Evolutionary conservation across 2,888 invertebrate species (phyloP), one percentile per base, ranked within the genome.

Genomic region (Acrocyrtus sp.): DNA sequence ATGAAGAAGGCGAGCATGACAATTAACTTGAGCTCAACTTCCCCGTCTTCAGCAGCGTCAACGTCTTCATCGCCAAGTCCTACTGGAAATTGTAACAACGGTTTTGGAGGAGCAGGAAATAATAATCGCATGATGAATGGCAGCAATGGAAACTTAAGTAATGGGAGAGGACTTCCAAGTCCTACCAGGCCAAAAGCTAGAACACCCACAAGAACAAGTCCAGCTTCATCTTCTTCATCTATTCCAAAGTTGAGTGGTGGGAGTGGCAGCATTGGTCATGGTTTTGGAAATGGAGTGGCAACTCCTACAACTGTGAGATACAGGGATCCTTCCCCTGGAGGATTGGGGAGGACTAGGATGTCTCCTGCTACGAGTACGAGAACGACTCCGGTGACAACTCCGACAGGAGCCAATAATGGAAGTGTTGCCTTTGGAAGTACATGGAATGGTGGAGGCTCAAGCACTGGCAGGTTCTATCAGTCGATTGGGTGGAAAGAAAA

Each of bases 401-500:
- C 66, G 29, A 67, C 69, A 17, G 60, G 45, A 26, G 21, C 57
- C 19, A 47, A 47, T 29, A 54, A 51, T n/a, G 29, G 56, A 45
- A 24, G 6, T 4, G 48, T 57, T 21, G 70, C 61, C 19, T 70
- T 70, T 41, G 70, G 70, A 26, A 70, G 70, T 53, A 57, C 61
- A 4, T 47, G 3, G n/a, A 26, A 43, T 58, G n/a, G n/a, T n/a
- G 19, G 8, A 3, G 39, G 48, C 5, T 51, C 61, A n/a, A 17
- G 8, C 26, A 63, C 57, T 27, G 66, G 56, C 4, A 68, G 75
- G 66, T 57, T 77, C 27, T 77, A 72, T 48, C 69, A 72, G 51
- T 34, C 60, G n/a, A 78, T 78, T 54, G 76, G 76, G 24, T 91
- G 91, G 91, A 90, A 89, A 85, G 86, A 84, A 77, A 89, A 89